Evolutionary conservation across 2,888 invertebrate genomes (phyloP).

Genomic region (Cenopis cana): DNA sequence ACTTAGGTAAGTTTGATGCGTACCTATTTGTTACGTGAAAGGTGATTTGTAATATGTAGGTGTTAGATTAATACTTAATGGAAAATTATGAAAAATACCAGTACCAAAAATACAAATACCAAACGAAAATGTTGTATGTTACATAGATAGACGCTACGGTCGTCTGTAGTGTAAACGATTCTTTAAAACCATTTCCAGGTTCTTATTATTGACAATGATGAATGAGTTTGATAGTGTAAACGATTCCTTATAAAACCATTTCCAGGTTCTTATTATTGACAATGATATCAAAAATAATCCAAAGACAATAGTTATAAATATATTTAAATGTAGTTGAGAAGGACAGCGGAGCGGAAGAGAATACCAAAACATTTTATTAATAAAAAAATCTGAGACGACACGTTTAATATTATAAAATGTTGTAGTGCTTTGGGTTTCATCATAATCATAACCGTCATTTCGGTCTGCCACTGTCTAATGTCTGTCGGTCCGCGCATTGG

Average conservation of each 20-base stretch:
- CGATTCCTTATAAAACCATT: conserved; percentile 46
- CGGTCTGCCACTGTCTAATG: conserved; percentile 3
- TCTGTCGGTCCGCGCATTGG: not conserved
- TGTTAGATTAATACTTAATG: no score
- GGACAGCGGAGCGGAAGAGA: conserved; percentile 47
- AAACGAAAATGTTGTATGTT: no score
- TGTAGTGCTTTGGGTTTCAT: conserved; percentile 30
- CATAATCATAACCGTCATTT: conserved; percentile 25
- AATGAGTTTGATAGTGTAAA: conserved; percentile 6
- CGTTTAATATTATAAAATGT: conserved; percentile 32
- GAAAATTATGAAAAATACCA: no score
- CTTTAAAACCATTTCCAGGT: conserved; percentile 48
- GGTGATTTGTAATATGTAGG: no score
- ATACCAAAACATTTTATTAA: conserved; percentile 47
- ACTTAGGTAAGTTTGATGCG: no score
- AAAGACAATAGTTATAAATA: conserved; percentile 62
- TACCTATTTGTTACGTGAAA: no score
- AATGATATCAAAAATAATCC: conserved; percentile 62
- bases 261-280: conserved; percentile 55
- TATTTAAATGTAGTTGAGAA: conserved; percentile 43
- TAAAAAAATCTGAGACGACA: conserved; percentile 49
- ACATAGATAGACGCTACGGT: no score
- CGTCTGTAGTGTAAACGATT: conserved; percentile 23
- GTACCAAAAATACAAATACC: no score
- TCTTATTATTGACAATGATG: conserved; percentile 61